Conservation (phyloP, 2,797 vertebrate species). For the Acanthis flammea region DNA sequence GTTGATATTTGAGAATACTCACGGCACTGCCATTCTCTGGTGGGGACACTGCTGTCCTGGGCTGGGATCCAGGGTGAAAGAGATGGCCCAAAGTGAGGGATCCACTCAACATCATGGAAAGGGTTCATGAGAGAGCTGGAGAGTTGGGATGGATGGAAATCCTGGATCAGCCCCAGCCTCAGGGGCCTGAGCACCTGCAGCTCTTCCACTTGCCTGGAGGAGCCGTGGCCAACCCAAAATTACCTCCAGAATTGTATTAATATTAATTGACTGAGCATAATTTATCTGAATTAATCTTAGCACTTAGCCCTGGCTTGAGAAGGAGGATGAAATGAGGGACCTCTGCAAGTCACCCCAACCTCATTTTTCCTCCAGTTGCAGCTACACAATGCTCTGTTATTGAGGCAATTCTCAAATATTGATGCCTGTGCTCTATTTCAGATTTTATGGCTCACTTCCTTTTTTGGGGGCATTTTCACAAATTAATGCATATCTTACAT, state of each 20-base stretch:
- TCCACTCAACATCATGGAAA: background rate
- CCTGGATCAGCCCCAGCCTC: background rate
- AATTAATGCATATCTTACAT: background rate
- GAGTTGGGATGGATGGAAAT: background rate
- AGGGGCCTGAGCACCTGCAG: rapidly evolving
- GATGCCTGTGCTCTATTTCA: background rate
- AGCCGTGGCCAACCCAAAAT: background rate
- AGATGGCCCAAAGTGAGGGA: background rate
- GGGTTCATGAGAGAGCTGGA: rapidly evolving
- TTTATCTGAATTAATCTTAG: background rate
- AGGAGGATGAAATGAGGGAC: background rate
- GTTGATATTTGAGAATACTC: background rate
- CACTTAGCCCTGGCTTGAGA: background rate
- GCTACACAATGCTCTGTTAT: rapidly evolving
- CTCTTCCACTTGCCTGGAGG: background rate
- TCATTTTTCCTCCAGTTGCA: background rate
- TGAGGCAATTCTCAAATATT: background rate
- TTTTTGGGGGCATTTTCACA: background rate
- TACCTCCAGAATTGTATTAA: background rate
- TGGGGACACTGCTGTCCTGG: background rate
- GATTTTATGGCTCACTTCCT: background rate
- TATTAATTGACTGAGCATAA: rapidly evolving
- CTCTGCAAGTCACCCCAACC: background rate
- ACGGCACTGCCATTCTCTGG: background rate
- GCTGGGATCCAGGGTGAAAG: background rate